phyloP scores from a whole-genome alignment of 2,797 vertebrate species.

The Acanthis flammea region DNA sequence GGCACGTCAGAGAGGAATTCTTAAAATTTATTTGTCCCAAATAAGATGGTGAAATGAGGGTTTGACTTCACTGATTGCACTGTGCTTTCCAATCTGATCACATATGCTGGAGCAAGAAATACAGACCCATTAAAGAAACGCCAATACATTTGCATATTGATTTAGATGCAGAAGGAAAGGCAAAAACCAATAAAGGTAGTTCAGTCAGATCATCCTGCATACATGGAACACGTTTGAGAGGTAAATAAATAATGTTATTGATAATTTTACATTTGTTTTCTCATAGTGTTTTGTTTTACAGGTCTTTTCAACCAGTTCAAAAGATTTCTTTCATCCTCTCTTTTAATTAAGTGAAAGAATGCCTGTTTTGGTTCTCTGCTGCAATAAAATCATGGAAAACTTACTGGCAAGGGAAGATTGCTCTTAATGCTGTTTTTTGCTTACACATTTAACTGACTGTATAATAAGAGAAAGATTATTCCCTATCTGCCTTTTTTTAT shows the following conservation, averaged over 20 bases:
- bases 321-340: not conserved
- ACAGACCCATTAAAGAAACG: not conserved
- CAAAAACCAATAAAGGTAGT: not conserved
- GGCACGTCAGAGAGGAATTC: not conserved
- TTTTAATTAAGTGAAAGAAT: not conserved
- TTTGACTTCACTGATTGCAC: accelerated
- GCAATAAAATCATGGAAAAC: not conserved
- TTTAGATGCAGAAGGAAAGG: not conserved
- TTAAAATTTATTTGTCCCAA: not conserved
- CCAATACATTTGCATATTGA: not conserved
- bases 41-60: not conserved
- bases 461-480: not conserved
- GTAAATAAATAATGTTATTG: not conserved
- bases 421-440: not conserved
- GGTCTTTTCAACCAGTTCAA: not conserved
- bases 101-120: not conserved
- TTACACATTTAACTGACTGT: not conserved
- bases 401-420: not conserved
- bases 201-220: not conserved
- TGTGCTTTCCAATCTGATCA: not conserved
- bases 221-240: not conserved
- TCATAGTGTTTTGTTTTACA: not conserved
- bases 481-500: not conserved
- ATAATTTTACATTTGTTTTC: not conserved
- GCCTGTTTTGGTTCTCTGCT: not conserved